These are phyloP conservation scores for Athetis lepigone DNA, from an alignment of 2,888 invertebrate genomes.

Conservation along the genomic window DNA sequence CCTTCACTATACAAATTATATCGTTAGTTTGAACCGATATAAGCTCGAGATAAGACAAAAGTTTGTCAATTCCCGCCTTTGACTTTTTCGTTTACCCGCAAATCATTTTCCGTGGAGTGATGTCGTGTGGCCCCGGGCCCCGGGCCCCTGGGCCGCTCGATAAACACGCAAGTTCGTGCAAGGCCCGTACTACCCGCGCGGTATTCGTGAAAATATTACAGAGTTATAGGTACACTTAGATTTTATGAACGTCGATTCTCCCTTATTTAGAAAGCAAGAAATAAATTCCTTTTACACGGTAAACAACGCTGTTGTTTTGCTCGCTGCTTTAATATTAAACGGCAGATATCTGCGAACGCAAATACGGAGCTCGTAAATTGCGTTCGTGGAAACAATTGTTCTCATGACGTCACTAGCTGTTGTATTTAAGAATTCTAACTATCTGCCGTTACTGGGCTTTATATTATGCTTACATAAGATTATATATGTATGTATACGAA, in stretches of 20 bases:
- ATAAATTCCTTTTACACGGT: constrained; percentile 55
- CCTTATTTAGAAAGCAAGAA: constrained; percentile 56
- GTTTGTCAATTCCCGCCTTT: constrained; percentile 41
- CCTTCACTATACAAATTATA: constrained; percentile 28
- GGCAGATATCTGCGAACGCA: constrained; percentile 36
- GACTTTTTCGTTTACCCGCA: constrained; percentile 42
- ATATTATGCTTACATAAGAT: neutral
- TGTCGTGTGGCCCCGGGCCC: constrained; percentile 45
- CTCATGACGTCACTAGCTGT: constrained; percentile 29
- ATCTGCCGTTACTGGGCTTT: neutral
- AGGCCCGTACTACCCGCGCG: constrained; percentile 22
- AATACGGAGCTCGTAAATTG: constrained; percentile 33
- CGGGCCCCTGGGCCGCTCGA: constrained; percentile 17
- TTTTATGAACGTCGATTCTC: constrained; percentile 62
- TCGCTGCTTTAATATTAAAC: constrained; percentile 52
- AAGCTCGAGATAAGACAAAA: constrained; percentile 39
- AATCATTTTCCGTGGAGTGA: constrained; percentile 42
- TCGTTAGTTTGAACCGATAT: constrained; percentile 39
- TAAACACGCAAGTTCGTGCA: constrained; percentile 55
- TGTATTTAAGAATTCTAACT: constrained; percentile 9
- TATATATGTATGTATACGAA: neutral
- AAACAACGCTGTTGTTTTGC: constrained; percentile 52
- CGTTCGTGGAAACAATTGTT: constrained; percentile 29
- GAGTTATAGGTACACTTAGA: constrained; percentile 53
- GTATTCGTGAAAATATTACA: constrained; percentile 55